These are phyloP conservation scores for Bovichtus variegatus DNA, from an alignment of 2,797 vertebrate species.

Conservation along the genomic window DNA sequence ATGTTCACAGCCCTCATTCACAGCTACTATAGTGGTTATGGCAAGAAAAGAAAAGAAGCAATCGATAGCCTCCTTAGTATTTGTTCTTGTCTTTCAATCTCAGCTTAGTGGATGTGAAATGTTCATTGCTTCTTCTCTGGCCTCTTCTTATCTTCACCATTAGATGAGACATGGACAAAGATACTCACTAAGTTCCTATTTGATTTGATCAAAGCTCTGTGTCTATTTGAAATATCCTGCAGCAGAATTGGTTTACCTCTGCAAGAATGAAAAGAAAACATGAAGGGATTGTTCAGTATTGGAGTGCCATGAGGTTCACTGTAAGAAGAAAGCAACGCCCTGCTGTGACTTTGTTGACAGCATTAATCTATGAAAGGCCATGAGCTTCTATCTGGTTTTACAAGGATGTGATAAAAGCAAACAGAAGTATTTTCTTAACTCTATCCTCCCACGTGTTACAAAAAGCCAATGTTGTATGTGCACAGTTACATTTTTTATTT, in stretches of 20 bases:
- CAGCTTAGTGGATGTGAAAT: constrained; percentile 10
- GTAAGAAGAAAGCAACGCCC: constrained; percentile 43
- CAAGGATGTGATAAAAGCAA: constrained; percentile 34
- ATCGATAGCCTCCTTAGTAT: background rate
- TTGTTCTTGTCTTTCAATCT: constrained; percentile 10
- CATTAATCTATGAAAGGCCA: constrained; percentile 45
- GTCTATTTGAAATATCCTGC: constrained; percentile 38
- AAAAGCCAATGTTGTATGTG: constrained; percentile 9
- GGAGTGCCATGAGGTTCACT: constrained; percentile 30
- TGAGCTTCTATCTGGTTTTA: constrained; percentile 39
- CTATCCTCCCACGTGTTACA: background rate
- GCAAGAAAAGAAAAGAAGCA: background rate
- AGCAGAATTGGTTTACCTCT: constrained; percentile 46
- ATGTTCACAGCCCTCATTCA: constrained; percentile 12
- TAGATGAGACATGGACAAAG: constrained; percentile 15
- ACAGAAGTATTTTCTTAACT: constrained; percentile 15
- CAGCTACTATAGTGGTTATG: background rate
- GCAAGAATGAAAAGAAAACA: constrained; percentile 71
- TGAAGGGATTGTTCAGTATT: constrained; percentile 46
- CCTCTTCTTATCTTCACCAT: constrained; percentile 22
- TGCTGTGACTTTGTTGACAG: constrained; percentile 32
- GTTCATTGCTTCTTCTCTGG: background rate
- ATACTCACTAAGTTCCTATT: constrained; percentile 34
- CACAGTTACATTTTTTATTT: background rate
- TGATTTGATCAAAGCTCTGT: constrained; percentile 58